A percentile compares a stretch with the other conserved stretches of the same genome.
Evolutionary conservation across 35 echinoderm and acorn worm genomes (phyloP).

Genomic region (Anneissia japonica): DNA sequence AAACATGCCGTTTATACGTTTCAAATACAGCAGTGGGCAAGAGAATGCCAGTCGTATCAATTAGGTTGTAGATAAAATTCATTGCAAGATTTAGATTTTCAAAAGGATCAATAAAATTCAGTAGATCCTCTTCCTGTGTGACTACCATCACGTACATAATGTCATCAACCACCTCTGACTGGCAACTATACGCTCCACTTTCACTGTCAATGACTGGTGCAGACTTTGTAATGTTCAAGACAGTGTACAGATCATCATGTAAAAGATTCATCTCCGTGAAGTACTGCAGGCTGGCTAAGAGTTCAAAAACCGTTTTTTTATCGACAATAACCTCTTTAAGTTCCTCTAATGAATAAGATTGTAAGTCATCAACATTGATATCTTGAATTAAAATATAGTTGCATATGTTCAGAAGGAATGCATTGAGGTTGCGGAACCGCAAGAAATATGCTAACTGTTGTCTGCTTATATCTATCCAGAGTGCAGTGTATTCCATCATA

Average conservation of each 20-base stretch:
- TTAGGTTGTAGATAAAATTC: not conserved
- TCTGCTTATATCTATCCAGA: not conserved
- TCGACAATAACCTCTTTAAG: not conserved
- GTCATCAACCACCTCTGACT: not conserved
- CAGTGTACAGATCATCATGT: not conserved
- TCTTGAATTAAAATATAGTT: not conserved
- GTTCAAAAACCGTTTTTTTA: not conserved
- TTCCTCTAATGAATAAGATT: not conserved
- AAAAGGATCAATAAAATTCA: not conserved
- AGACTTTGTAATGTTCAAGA: not conserved
- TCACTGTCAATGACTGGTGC: not conserved
- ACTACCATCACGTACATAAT: not conserved
- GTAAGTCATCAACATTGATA: not conserved
- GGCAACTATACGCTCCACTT: not conserved
- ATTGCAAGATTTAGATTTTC: not conserved
- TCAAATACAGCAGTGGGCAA: not conserved
- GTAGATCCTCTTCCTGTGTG: not conserved
- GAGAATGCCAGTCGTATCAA: not conserved
- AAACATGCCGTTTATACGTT: not conserved
- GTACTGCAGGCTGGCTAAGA: not conserved
- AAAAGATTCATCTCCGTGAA: not conserved
- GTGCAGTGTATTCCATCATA: not conserved
- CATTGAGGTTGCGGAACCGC: not conserved
- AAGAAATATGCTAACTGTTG: not conserved
- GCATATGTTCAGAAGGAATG: not conserved